phyloP scores from a whole-genome alignment of 2,797 vertebrate species.

The Acanthornis magna region DNA sequence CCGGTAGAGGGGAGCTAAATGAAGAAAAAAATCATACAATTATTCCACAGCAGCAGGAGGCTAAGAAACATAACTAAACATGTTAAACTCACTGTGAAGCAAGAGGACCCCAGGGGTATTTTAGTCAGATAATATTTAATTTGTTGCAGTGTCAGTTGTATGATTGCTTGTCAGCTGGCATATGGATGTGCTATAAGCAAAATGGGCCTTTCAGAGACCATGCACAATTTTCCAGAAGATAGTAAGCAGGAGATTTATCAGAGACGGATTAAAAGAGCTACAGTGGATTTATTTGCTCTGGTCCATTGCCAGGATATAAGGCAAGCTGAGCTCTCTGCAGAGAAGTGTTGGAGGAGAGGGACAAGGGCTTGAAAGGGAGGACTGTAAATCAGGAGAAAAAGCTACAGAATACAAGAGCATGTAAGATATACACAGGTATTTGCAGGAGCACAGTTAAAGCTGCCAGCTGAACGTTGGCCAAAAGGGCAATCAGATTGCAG shows the following conservation, averaged over 20 bases:
- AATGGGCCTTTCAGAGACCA: conserved; percentile 39
- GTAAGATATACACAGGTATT: neutral
- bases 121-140: conserved; percentile 64
- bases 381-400: neutral
- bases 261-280: conserved; percentile 39
- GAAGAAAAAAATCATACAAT: neutral
- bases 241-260: conserved; percentile 55
- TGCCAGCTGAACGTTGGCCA: neutral
- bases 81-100: conserved; percentile 58
- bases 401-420: rapidly evolving
- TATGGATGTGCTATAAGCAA: conserved; percentile 50
- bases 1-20: neutral
- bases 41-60: conserved; percentile 36
- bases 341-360: neutral
- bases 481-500: neutral
- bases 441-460: neutral
- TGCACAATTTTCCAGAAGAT: conserved; percentile 46
- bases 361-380: neutral
- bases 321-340: neutral
- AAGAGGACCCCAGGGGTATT: conserved; percentile 43
- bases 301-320: conserved; percentile 6
- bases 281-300: conserved; percentile 48
- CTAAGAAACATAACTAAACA: conserved; percentile 52
- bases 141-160: conserved; percentile 54
- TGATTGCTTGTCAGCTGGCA: conserved; percentile 65